Conservation (phyloP, 1,140 invertebrate genomes). For the Drosophila nigrodunni region DNA sequence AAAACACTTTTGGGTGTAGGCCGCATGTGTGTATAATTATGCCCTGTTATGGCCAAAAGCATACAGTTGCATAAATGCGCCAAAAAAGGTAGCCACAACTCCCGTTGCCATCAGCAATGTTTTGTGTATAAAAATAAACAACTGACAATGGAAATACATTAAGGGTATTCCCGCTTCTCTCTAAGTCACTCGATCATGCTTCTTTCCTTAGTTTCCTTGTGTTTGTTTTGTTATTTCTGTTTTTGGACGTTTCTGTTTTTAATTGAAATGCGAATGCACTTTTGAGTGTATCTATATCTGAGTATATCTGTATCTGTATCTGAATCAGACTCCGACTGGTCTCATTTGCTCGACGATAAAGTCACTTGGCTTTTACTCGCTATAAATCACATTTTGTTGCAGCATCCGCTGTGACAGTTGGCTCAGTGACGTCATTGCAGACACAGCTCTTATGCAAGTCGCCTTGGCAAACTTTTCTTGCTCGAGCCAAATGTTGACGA, state of each 20-base stretch:
- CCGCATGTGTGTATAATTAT: constrained; percentile 58
- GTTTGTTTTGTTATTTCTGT: constrained; percentile 42
- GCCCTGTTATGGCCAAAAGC: constrained; percentile 62
- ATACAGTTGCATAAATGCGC: constrained; percentile 68
- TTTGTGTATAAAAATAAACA: constrained; percentile 71
- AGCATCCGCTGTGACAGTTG: constrained; percentile 40
- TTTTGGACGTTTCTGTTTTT: constrained; percentile 62
- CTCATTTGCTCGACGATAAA: constrained; percentile 48
- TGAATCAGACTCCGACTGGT: constrained; percentile 11
- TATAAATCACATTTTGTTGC: constrained; percentile 59
- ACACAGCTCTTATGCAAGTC: constrained; percentile 59
- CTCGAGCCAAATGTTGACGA: constrained; percentile 33
- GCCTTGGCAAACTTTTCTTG: constrained; percentile 51
- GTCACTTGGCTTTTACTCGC: constrained; percentile 32
- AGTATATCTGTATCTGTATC: constrained; percentile 17
- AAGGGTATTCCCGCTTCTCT: constrained; percentile 45
- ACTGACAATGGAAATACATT: constrained; percentile 54
- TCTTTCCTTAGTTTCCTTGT: constrained; percentile 25
- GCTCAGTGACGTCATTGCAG: constrained; percentile 58
- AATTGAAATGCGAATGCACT: constrained; percentile 82
- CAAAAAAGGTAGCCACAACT: constrained; percentile 60
- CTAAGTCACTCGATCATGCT: constrained; percentile 1
- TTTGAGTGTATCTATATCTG: constrained; percentile 52
- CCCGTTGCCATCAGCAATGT: constrained; percentile 53
- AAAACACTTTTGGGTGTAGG: constrained; percentile 52